Conservation (phyloP, 2,113 vertebrate genomes). For the Lipotes vexillifer region DNA sequence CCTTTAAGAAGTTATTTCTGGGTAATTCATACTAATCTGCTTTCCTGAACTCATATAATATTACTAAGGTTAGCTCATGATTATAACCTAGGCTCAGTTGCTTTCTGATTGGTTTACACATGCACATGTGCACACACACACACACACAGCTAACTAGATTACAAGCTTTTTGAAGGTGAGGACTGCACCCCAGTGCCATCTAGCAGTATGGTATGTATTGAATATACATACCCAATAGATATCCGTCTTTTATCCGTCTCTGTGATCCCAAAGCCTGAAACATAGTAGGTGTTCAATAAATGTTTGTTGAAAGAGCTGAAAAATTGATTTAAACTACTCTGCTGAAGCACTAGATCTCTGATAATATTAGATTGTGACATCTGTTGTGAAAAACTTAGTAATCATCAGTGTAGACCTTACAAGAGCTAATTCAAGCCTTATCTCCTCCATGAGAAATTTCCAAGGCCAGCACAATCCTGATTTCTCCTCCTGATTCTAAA, state of each 20-base stretch:
- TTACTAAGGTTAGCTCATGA: neutral
- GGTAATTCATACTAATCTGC: neutral
- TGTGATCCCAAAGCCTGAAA: neutral
- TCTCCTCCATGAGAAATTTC: neutral
- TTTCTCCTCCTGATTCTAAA: neutral
- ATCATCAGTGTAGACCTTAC: neutral
- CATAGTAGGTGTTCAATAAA: neutral
- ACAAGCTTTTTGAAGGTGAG: neutral
- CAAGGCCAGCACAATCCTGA: neutral
- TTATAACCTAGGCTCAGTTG: neutral
- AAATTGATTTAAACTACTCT: neutral
- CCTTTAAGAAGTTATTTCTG: neutral
- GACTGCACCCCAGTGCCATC: neutral
- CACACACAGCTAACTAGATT: neutral
- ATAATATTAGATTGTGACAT: neutral
- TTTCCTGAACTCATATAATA: neutral
- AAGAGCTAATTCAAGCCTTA: neutral
- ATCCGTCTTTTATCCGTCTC: neutral
- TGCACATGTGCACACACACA: rapidly evolving
- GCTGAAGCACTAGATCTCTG: neutral
- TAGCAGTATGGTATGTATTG: neutral
- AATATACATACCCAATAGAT: neutral
- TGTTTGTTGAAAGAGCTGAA: neutral
- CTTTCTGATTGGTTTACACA: neutral
- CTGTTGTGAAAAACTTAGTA: neutral